Base-by-base conservation (phyloP, 2,888 invertebrate genomes). In the Stenolophus ochropezus region DNA sequence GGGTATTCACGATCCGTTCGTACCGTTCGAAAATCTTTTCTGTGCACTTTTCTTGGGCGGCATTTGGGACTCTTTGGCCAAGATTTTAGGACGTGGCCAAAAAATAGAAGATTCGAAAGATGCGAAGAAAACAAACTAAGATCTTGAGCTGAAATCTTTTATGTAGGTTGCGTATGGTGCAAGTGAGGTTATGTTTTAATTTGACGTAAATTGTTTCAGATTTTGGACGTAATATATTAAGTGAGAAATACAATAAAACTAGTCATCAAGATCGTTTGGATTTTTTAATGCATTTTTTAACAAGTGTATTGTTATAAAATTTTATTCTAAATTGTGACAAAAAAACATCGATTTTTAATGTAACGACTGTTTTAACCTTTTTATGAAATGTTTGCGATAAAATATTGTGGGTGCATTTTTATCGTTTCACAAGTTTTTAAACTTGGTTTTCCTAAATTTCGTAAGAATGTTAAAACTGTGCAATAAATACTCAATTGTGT, bases 1-100 rank as follows among this genome's bases (percentile, higher is more conserved):
- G 86, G 98, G 98, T 85, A 98, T 99, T 86, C 97, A 98, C 88
- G 99, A 99, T 91, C 99, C 99, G 49, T 99, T 99, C 90, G 94
- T 97, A 86, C 99, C 99, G 11, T 98, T 99, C 88, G 99, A 99
- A 91, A 99, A 99, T 89, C 91, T 99, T 81, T 95, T 97, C 91
- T 99, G 98, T 89, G 98, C 98, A 20, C 91, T 98, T 75, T 97
- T 97, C 91, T 94, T 99, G 90, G 99, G 99, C 51, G 99, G 99
- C 78, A 96, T 99, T 88, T 98, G 98, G 96, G 99, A 99, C 90
- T 97, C 98, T 47, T 91, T 99, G 87, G 96, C 96, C 83, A 95
- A 96, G 89, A 94, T 98, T 83, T 92, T 98, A 85, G 95, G 96
- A 86, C 94, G 94, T 86, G 95, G 94, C 79, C 95, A 95, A 89